Conservation (phyloP, 2,797 vertebrate species). For the Danio aesculapii region DNA sequence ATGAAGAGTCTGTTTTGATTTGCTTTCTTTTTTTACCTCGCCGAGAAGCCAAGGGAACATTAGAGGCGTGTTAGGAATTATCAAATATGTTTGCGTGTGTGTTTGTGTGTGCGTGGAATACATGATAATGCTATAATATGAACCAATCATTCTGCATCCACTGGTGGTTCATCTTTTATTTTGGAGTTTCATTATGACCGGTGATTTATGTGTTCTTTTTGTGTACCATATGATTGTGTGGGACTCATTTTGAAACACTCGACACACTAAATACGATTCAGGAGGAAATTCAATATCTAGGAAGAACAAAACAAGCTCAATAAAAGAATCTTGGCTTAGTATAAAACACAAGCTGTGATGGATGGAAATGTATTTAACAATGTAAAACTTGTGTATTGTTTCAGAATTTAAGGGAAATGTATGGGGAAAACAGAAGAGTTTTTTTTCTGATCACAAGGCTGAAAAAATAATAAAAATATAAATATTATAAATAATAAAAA, state of each 20-base stretch:
- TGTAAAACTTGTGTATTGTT: background rate
- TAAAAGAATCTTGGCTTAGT: background rate
- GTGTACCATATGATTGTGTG: constrained; percentile 3
- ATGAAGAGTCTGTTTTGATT: constrained; percentile 62
- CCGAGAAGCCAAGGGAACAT: constrained; percentile 31
- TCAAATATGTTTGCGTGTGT: constrained; percentile 42
- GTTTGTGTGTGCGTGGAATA: constrained; percentile 38
- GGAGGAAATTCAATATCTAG: background rate
- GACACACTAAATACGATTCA: too few species aligned
- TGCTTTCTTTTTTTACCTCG: constrained; percentile 45
- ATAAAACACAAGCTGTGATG: background rate
- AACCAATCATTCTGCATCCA: constrained; percentile 36
- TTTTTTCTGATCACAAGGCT: too few species aligned
- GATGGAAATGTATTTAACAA: background rate
- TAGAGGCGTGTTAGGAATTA: constrained; percentile 47
- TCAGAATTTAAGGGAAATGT: too few species aligned
- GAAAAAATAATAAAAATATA: too few species aligned
- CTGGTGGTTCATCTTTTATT: constrained; percentile 35
- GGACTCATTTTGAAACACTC: background rate
- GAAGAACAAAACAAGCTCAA: background rate
- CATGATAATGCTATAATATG: constrained; percentile 34
- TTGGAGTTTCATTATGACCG: background rate
- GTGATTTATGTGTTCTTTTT: constrained; percentile 9
- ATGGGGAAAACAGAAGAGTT: too few species aligned
- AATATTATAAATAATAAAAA: too few species aligned